A percentile compares a stretch with the other conserved stretches of the same genome.
These are phyloP conservation scores for Belgica antarctica DNA, from an alignment of 2,888 invertebrate genomes.

Conservation along the genomic window DNA sequence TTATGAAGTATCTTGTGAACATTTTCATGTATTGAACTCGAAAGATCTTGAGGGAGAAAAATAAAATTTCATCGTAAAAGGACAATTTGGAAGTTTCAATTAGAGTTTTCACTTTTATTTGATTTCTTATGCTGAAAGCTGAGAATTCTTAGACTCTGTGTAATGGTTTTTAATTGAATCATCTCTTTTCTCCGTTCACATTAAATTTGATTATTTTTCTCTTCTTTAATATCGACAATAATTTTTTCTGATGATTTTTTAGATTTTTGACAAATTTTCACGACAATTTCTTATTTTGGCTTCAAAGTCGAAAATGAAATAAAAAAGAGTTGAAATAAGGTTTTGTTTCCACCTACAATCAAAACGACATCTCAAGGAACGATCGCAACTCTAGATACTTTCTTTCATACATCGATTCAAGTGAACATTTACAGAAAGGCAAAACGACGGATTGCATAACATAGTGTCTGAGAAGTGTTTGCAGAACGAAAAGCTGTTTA, in stretches of 20 bases:
- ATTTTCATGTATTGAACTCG: constrained; percentile 42
- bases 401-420: background rate
- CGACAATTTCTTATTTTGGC: constrained; percentile 8
- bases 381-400: background rate
- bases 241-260: background rate
- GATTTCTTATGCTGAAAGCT: background rate
- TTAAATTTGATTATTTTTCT: background rate
- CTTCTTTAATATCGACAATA: background rate
- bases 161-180: background rate
- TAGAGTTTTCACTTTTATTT: too few relatives aligned
- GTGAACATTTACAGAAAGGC: constrained; percentile 6
- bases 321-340: too few relatives aligned
- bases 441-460: too few relatives aligned
- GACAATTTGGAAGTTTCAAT: constrained; percentile 6
- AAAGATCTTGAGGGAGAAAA: background rate
- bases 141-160: background rate
- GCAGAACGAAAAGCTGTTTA: background rate
- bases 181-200: background rate
- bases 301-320: constrained; percentile 1
- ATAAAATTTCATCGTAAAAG: background rate
- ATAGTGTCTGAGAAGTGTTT: too few relatives aligned
- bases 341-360: background rate
- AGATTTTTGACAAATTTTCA: background rate
- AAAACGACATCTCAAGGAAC: background rate
- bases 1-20: constrained; percentile 31